These are phyloP conservation scores for Orchestes rusci DNA, from an alignment of 2,888 invertebrate species.

Conservation along the genomic window DNA sequence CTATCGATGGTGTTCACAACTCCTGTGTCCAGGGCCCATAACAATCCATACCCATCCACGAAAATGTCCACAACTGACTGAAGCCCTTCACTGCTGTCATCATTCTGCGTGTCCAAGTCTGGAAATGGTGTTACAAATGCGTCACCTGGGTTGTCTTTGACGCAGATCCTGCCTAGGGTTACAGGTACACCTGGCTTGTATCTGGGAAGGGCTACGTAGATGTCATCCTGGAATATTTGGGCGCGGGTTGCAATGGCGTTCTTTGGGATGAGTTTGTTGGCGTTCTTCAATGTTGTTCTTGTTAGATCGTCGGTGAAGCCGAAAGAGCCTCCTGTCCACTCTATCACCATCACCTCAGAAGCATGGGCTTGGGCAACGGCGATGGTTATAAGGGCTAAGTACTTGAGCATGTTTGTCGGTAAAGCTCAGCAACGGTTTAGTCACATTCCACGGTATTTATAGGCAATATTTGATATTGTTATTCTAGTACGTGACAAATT, in stretches of 20 bases:
- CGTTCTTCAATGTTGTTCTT: neutral
- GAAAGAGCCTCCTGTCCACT: slow-evolving; percentile 37
- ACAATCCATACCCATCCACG: slow-evolving; percentile 51
- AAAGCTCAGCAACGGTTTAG: too few species aligned
- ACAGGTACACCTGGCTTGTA: slow-evolving; percentile 55
- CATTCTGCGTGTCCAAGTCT: slow-evolving; percentile 63
- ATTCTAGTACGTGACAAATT: too few species aligned
- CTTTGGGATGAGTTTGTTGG: slow-evolving; percentile 44
- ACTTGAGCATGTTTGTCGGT: too few species aligned
- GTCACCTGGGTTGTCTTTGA: slow-evolving; percentile 2
- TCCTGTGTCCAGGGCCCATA: slow-evolving; percentile 57
- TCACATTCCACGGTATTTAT: too few species aligned
- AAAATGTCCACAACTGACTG: slow-evolving; percentile 64
- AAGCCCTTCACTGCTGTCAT: slow-evolving; percentile 58
- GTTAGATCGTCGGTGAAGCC: slow-evolving; percentile 3
- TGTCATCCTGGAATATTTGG: slow-evolving; percentile 52
- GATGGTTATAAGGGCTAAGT: too few species aligned
- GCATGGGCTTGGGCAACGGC: too few species aligned
- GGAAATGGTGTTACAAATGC: slow-evolving; percentile 52
- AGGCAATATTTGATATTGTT: too few species aligned
- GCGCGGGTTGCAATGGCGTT: slow-evolving; percentile 55
- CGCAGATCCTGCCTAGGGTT: slow-evolving; percentile 51
- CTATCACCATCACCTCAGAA: too few species aligned
- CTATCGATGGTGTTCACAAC: slow-evolving; percentile 53
- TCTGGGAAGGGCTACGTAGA: slow-evolving; percentile 53